phyloP scores from a whole-genome alignment of 2,113 vertebrate genomes.

The Menura novaehollandiae region DNA sequence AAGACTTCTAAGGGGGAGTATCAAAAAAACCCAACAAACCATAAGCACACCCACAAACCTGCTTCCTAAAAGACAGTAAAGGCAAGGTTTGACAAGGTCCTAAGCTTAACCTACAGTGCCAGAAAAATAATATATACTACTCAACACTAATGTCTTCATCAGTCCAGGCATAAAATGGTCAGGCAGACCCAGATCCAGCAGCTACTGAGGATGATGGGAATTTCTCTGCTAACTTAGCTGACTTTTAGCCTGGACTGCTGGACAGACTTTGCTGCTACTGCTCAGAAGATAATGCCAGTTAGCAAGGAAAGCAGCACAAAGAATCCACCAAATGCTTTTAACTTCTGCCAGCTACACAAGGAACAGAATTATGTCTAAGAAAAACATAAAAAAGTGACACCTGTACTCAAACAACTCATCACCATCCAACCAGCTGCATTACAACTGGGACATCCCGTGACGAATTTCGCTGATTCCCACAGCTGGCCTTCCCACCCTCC shows the following conservation, averaged over 20 bases:
- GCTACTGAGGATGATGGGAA: fast-evolving
- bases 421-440: neutral
- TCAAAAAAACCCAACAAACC: neutral
- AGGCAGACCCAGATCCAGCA: neutral
- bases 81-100: neutral
- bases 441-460: neutral
- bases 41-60: neutral
- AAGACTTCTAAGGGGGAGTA: neutral
- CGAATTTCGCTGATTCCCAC: neutral
- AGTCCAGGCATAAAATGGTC: neutral
- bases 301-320: neutral
- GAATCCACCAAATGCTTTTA: neutral
- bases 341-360: neutral
- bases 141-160: neutral
- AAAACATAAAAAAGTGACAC: neutral
- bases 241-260: neutral
- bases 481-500: neutral
- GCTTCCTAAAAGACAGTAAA: neutral
- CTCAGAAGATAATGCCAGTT: neutral
- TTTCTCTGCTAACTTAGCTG: neutral
- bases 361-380: neutral
- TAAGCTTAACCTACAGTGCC: neutral
- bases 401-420: neutral
- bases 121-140: neutral
- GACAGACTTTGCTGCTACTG: neutral